These are phyloP conservation scores for Ciona savignyi DNA, from an alignment of 23 tunicate genomes.

Conservation along the genomic window DNA sequence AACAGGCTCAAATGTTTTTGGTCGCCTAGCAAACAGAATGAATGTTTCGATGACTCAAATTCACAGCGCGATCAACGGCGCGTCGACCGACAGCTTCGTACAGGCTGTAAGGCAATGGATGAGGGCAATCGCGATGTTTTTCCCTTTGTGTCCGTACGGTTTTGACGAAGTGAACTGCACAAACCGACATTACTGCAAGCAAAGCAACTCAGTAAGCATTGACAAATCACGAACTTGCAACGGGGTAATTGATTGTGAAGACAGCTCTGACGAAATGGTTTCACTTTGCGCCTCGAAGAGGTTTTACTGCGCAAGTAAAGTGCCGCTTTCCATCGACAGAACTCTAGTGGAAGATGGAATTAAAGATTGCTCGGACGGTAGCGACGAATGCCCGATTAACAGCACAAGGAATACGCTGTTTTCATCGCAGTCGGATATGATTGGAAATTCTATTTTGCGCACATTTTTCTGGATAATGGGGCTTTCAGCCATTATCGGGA, in stretches of 20 bases:
- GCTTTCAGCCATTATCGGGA: neutral
- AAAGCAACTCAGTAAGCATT: neutral
- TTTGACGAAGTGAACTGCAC: neutral
- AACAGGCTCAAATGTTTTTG: too few relatives aligned
- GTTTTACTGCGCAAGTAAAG: neutral
- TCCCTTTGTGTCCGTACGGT: neutral
- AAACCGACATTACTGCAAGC: neutral
- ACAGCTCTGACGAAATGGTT: neutral
- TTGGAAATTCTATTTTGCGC: neutral
- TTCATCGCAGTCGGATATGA: neutral
- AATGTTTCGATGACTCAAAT: neutral
- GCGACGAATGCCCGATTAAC: neutral
- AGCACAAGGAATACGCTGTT: neutral
- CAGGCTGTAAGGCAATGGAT: neutral
- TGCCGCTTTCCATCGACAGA: neutral
- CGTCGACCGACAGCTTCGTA: neutral
- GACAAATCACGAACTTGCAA: neutral
- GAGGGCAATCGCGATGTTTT: neutral
- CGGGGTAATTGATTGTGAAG: constrained; percentile 8
- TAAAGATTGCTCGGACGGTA: neutral
- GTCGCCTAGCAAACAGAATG: neutral
- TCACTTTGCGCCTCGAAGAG: neutral
- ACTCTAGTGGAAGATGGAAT: neutral
- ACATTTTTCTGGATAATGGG: neutral
- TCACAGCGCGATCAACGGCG: neutral